Base-by-base conservation (phyloP, 2,797 vertebrate genomes). In the Schizopygopsis pylzovi region DNA sequence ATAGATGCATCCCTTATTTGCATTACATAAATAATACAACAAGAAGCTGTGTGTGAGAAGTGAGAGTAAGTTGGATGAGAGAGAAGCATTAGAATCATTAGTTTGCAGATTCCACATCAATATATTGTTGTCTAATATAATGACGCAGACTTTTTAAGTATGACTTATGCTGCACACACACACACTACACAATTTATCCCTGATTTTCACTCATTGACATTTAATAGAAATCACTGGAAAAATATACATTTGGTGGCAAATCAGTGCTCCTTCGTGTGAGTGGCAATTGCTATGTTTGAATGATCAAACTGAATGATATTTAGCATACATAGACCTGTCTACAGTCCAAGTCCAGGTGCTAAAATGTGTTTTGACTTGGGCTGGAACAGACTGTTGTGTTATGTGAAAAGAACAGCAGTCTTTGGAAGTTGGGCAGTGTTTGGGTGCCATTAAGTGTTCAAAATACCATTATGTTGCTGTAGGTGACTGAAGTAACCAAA, bases 401-500 rank as follows among this genome's bases (percentile, higher is more conserved):
- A 47, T 47, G 13, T 25, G 12, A 75, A 75, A 71, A 22, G 22
- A 75, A 33, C 45, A 33, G 7, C 45, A 33, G 15, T 49, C 8
- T 47, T 49, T 73, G 41, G 6, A 72, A 7, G 22, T 45, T 45
- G 6, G 22, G 6, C 25, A 3, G 43, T 28, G 6, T 18, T 28
- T 47, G 12, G 37, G 37, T 2, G 2, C 18, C 4, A 12, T 22
- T 71, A n/a, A 43, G 20, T 71, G 41, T 72, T 11, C 11, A 45
- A 70, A 41, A 43, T 15, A 45, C 12, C 11, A 47, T 15, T 25
- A 12, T 65, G 59, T 43, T 33, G 52, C 13, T 28, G 39, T 33
- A 56, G 82, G 41, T 65, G 82, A 84, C 20, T 77, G 82, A 84
- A 63, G 20, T 18, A 52, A 65, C 43, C 28, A 59, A 56, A 59